phyloP scores from a whole-genome alignment of 2,888 invertebrate genomes.

The Lasioglossum marginatum region DNA sequence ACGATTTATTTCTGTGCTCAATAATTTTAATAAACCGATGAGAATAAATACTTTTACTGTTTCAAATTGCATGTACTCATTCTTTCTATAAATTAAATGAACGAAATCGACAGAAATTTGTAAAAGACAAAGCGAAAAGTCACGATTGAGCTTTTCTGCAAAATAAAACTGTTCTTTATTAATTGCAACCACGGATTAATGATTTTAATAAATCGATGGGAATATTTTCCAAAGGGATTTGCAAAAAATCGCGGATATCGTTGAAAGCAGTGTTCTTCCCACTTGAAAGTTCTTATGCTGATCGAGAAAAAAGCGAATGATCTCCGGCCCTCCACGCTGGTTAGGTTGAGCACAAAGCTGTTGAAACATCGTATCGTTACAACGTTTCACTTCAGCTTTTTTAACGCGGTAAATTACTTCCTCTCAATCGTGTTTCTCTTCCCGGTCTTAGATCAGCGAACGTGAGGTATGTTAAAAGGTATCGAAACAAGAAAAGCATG shows the following conservation, averaged over 20 bases:
- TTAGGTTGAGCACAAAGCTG: not conserved
- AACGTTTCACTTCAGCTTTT: slow-evolving; percentile 24
- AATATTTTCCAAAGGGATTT: not conserved
- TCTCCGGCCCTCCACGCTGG: slow-evolving; percentile 9
- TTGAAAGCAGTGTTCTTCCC: not conserved
- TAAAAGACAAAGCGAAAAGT: not conserved
- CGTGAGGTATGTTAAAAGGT: slow-evolving; percentile 15
- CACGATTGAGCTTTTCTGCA: not conserved
- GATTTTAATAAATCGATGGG: too few species aligned
- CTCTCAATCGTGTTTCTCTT: slow-evolving; percentile 35
- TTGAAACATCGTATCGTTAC: slow-evolving; percentile 9
- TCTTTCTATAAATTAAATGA: too few species aligned
- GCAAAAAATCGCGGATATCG: not conserved
- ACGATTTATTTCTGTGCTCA: too few species aligned
- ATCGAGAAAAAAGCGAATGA: not conserved
- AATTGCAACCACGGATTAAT: too few species aligned
- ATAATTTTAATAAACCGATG: too few species aligned
- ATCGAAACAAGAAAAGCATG: slow-evolving; percentile 15
- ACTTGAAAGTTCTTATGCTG: not conserved
- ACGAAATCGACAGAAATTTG: not conserved
- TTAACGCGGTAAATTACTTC: slow-evolving; percentile 39
- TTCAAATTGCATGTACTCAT: too few species aligned
- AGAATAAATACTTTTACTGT: too few species aligned
- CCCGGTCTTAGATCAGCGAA: slow-evolving; percentile 27
- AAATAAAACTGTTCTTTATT: too few species aligned